Evolutionary conservation across 2,888 invertebrate genomes (phyloP), one percentile per base, ranked within the genome.

Genomic region (Schizotus pectinicornis): DNA sequence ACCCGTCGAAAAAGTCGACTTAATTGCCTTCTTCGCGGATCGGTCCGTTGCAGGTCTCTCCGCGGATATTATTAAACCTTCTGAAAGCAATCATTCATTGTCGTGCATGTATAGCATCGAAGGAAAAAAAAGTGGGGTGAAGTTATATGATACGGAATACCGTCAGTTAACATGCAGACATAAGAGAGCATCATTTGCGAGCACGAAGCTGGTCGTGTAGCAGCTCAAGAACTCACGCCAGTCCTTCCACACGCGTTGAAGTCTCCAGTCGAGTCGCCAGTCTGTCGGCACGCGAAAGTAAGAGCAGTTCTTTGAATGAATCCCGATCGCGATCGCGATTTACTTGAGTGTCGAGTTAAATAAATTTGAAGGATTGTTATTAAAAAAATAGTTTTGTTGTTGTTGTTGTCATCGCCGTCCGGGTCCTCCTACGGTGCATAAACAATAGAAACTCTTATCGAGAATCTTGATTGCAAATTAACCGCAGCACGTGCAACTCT

Each of bases 201-300:
- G 31, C 43, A 43, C 8, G 39, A 12, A 39, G 39, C 39, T 12
- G 39, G 39, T 39, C 6, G 39, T 39, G 6, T 3, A 12, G 2
- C 49, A 38, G 8, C 38, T 49, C 49, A 43, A 33, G 43, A 43
- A 43, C 38, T 30, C 14, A 22, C 45, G 11, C 9, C 22, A 48
- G 49, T 51, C 42, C 41, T 51, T 51, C 51, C 33, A 56, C 50
- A 39, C 32, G 33, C 31, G 22, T 37, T 34, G 52, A 13, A 39
- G 31, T 30, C 31, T 42, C 13, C 42, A 32, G 49, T 51, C 14
- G 57, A 64, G 69, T 65, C 67, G 67, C 63, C 63, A 49, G 14
- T 41, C 37, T 37, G 59, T 59, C 60, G 62, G 56, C 67, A 65
- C 61, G 65, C 68, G 67, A 67, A 62, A 67, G 30, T 37, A 12